These are phyloP conservation scores for Brachionus manjavacas DNA, from an alignment of 1,140 invertebrate species.

Conservation along the genomic window DNA sequence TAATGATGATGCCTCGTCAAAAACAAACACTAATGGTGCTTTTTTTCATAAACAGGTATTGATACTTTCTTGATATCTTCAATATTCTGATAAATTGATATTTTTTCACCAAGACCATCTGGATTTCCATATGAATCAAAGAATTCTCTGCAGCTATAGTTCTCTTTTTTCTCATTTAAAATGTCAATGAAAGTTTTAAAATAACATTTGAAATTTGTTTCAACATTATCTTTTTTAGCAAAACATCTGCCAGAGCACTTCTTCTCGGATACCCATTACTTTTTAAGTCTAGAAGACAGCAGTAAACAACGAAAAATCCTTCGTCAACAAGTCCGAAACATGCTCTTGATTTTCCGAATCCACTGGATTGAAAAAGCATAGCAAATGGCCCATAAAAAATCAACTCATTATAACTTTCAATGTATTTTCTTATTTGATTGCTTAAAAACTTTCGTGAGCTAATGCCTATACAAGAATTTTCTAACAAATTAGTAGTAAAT, in stretches of 20 bases:
- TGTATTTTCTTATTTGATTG: background rate
- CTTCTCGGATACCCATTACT: background rate
- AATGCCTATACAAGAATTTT: background rate
- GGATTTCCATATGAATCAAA: background rate
- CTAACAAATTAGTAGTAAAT: background rate
- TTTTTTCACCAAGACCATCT: background rate
- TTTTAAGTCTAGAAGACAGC: background rate
- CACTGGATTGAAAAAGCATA: background rate
- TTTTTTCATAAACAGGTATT: background rate
- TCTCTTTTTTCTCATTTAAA: background rate
- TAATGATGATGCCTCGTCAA: background rate
- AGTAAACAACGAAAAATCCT: background rate
- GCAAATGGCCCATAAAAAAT: background rate
- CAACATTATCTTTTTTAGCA: background rate
- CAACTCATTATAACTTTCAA: background rate
- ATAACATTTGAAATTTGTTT: background rate
- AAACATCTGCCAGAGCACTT: background rate
- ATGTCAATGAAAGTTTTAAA: background rate
- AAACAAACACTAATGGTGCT: background rate
- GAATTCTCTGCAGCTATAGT: background rate
- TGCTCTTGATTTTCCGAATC: conserved; percentile 16
- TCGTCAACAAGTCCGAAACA: background rate
- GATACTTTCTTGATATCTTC: background rate
- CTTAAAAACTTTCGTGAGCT: background rate
- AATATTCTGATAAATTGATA: background rate